Conservation (phyloP, 1,140 invertebrate species). For the Venturia canescens region DNA sequence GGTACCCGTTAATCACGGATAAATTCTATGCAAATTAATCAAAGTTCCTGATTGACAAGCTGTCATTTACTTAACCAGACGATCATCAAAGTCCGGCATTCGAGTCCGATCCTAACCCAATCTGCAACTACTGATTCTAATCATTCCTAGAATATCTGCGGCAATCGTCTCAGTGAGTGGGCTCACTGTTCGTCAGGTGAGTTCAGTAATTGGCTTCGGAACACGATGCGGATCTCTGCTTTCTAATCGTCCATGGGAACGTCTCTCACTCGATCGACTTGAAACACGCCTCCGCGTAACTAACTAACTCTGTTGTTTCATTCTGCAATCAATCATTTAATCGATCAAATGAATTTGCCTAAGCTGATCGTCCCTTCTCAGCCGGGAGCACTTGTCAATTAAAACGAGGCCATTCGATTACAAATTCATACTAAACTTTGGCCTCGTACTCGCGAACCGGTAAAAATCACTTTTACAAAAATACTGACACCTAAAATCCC, state of each 20-base stretch:
- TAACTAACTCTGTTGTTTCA: background rate
- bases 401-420: no score
- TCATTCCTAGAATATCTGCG: background rate
- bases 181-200: background rate
- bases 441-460: no score
- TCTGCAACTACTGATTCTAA: background rate
- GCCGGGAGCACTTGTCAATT: no score
- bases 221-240: conserved; percentile 32
- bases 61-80: no score
- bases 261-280: background rate
- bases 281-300: background rate
- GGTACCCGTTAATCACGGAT: no score
- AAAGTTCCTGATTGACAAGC: no score
- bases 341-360: background rate
- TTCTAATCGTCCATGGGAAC: conserved; percentile 12
- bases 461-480: no score
- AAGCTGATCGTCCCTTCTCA: background rate
- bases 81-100: no score
- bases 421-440: no score
- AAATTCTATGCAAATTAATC: no score
- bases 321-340: background rate
- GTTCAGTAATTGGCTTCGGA: conserved; percentile 31
- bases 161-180: conserved; percentile 2
- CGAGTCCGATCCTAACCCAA: no score
- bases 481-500: no score